Base-by-base conservation (phyloP, 35 echinoderm and acorn worm species). In the Stichopus chloronotus region DNA sequence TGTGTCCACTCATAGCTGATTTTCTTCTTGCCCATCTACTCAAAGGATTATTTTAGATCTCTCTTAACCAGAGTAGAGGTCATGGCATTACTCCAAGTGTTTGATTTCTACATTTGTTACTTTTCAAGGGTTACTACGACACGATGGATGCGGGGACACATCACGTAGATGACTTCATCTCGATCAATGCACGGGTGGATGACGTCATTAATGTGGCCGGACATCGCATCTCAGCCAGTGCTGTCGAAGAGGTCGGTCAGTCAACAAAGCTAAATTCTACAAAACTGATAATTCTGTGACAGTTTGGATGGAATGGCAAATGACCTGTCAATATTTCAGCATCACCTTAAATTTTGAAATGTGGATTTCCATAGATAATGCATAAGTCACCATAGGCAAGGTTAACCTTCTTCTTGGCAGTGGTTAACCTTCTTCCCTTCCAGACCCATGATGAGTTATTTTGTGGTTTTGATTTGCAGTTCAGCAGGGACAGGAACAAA, bases 161-260 rank as follows among this genome's bases (percentile, higher is more conserved):
- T 25, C 83, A 92, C 53, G 83, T 87, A 25, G 97, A 99, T 88
- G 97, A 92, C 17, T 99, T 96, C 72, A 90, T 99, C 19, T 94
- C 94, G 11, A 92, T 99, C 23, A 96, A 96, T 52, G 91, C 97
- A 0, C 56, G 97, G 25, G 97, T 92, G 74, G 97, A 99, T 99
- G 97, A 99, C 90, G 97, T 99, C 97, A 99, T 99, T 69, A 99
- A 96, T 90, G 97, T 99, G 4, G 97, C 97, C 13, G 97, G 97
- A 69, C 97, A 99, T 74, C 92, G 97, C 5, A 95, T 99, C n/a
- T 85, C 97, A 8, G 92, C 95, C 59, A 92, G 93, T 57, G 92
- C 97, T 23, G 79, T 99, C 53, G 97, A 99, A 91, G 97, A 99
- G 95, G 97, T 99, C 78, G 61, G 69, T 19, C 22, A 24, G 52